Base-by-base conservation (phyloP, 1,140 invertebrate species). In the Battus philenor region DNA sequence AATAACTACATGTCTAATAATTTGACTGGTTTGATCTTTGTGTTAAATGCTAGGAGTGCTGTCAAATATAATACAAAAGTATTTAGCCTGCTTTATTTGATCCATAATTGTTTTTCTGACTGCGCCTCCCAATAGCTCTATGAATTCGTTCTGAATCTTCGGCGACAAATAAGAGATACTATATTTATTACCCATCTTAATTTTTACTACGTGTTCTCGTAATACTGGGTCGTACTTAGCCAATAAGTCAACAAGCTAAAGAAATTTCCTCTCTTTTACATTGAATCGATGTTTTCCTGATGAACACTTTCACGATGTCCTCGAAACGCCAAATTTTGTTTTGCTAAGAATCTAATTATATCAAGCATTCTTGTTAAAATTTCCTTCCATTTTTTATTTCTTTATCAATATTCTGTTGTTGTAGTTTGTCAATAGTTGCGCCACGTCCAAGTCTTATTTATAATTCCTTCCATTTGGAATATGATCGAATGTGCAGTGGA, bases 321-420 rank as follows among this genome's bases (percentile, higher is more conserved):
- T 15, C 66, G 49, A 38, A 72, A 68, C 6, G 66, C 55, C 26
- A 72, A 47, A 54, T 67, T 64, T 55, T 73, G 54, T 57, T 63
- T 56, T 3, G 48, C 56, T n/a, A 72, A 36, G 31, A 63, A 68
- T 47, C 38, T 30, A 31, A 52, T 61, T 15, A 62, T 56, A 61
- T 72, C 54, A 26, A 71, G 44, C 15, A 58, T 38, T 50, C 54
- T 27, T 33, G 13, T 36, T 16, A 60, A 39, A 41, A 65, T 48
- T 29, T 65, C 33, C 11, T 41, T 22, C 57, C 49, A 65, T 24
- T 60, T 60, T 16, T 39, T 30, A 30, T 10, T 30, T 11, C 9
- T 1, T 30, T 10, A 10, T 10, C 27, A 30, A 30, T 30, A 11
- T n/a, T 30, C 10, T 30, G 27, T 11, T 30, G n/a, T 30, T 30